Conservation (phyloP, 2,113 vertebrate genomes). For the Zootoca vivipara region DNA sequence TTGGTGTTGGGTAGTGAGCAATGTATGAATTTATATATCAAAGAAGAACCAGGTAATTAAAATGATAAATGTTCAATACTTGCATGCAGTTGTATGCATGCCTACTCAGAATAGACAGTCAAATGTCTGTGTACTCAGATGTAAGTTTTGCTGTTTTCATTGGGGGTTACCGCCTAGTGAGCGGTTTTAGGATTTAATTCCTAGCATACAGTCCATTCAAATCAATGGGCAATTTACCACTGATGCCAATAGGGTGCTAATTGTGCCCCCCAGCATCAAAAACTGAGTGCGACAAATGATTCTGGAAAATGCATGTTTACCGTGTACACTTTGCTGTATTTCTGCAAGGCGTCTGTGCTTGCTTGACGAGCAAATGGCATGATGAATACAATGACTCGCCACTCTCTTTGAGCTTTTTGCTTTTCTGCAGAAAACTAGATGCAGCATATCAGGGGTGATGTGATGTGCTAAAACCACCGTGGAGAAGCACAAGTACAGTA, state of each 20-base stretch:
- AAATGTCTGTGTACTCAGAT: background rate
- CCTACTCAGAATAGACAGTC: background rate
- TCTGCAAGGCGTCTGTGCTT: background rate
- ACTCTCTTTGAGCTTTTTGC: background rate
- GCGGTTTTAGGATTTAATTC: background rate
- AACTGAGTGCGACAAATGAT: background rate
- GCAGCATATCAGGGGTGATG: background rate
- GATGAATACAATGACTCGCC: background rate
- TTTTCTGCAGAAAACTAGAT: background rate
- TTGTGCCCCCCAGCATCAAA: background rate
- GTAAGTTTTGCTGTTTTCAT: background rate
- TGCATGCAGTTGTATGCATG: background rate
- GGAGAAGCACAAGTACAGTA: background rate
- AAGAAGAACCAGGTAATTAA: background rate
- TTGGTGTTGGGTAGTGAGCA: background rate
- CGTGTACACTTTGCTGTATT: background rate
- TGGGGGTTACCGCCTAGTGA: background rate
- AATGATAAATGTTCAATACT: background rate
- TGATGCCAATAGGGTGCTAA: background rate
- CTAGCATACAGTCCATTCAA: background rate
- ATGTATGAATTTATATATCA: background rate
- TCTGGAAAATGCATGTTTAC: background rate
- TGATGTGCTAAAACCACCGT: conserved; percentile 6
- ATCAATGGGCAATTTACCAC: background rate
- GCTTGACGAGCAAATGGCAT: background rate